Percentiles rank a stretch among this genome's conserved stretches.
phyloP scores from a whole-genome alignment of 2,113 vertebrate genomes.

The Anarhynchus alexandrinus region DNA sequence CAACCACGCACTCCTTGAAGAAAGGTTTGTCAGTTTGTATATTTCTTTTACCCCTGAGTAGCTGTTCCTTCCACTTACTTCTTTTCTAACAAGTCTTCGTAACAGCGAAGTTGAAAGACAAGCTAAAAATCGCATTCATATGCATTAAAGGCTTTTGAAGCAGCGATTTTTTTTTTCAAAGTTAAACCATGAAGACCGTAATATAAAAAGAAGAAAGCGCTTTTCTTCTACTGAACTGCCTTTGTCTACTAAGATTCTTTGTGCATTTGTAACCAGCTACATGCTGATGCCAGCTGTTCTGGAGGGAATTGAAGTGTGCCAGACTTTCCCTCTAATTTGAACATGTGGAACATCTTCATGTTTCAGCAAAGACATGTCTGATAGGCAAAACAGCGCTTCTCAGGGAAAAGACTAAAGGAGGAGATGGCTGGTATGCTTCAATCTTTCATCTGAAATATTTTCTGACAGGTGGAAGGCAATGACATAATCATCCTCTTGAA shows the following conservation, averaged over 20 bases:
- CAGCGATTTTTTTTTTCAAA: not conserved
- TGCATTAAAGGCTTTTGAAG: conserved; percentile 24
- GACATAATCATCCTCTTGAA: not conserved
- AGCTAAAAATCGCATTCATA: not conserved
- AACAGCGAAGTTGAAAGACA: not conserved
- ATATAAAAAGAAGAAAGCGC: not conserved
- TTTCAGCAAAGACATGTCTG: not conserved
- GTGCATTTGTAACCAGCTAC: not conserved
- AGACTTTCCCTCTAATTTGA: not conserved
- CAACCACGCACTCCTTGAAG: not conserved
- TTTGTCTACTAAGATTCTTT: not conserved
- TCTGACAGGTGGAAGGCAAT: not conserved
- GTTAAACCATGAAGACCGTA: not conserved
- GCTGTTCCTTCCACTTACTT: not conserved
- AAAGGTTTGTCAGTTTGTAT: not conserved
- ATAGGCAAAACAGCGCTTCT: not conserved
- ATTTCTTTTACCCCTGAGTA: not conserved
- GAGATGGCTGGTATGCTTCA: not conserved
- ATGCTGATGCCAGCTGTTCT: not conserved
- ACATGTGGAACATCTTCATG: not conserved
- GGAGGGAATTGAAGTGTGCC: not conserved
- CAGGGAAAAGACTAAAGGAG: not conserved
- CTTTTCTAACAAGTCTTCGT: not conserved
- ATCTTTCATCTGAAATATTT: not conserved
- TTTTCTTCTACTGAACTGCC: not conserved